Evolutionary conservation across 2,888 invertebrate species (phyloP), one percentile per base, ranked within the genome.

Genomic region (Tetrapedia diversipes): DNA sequence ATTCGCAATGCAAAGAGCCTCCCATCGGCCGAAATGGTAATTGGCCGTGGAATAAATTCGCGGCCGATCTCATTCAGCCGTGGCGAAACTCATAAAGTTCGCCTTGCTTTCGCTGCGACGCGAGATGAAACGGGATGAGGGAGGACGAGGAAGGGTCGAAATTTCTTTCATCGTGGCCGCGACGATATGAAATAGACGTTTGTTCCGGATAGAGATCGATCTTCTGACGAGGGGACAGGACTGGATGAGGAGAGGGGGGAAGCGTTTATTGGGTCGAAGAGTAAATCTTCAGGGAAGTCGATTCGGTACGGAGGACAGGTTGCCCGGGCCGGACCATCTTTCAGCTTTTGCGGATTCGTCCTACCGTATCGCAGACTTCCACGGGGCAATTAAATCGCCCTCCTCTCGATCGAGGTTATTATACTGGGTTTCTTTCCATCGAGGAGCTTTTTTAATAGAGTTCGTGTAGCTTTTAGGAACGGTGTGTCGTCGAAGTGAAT

Each of bases 151-250:
- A 1, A 34, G 19, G 4, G n/a, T 10, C 57, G 53, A 39, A 63
- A 64, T 77, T 70, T 73, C 51, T 73, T 77, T 56, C 64, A 47
- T 39, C 53, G 8, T n/a, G 24, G 27, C 32, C 19, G 24, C 32
- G 32, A 43, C 60, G 49, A 65, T 79, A 79, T 73, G 78, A 73
- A 79, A 79, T 68, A 59, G 73, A 74, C 73, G 60, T 77, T 73
- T 69, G 68, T 77, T 54, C 77, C 67, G 67, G 61, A 57, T 61
- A 61, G 34, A 57, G 34, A 45, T 69, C 54, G 67, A 72, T 43
- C 27, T 24, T 22, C 10, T 19, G 16, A 19, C 22, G 24, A 19
- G 14, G 19, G 11, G 10, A n/a, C n/a, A n/a, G n/a, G n/a, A n/a
- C n/a, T n/a, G n/a, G n/a, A n/a, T n/a, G n/a, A n/a, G n/a, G n/a